Percentiles rank a stretch among this genome's conserved stretches.
These are phyloP conservation scores for Hirtodrosophila trivittata DNA, from an alignment of 2,888 invertebrate genomes.

Conservation along the genomic window DNA sequence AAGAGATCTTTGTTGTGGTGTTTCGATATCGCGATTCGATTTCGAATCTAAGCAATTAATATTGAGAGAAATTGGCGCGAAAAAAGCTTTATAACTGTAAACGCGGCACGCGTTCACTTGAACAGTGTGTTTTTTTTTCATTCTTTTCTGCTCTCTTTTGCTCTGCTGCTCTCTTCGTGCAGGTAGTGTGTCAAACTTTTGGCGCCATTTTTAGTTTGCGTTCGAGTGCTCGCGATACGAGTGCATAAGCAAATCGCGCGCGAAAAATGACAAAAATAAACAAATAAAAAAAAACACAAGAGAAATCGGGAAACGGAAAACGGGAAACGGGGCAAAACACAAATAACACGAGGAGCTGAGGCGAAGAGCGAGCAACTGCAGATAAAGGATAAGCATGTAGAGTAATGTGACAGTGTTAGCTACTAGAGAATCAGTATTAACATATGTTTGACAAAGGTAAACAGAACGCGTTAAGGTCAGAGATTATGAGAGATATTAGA, in stretches of 20 bases:
- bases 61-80: constrained; percentile 56
- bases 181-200: constrained; percentile 64
- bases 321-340: constrained; percentile 5
- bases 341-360: constrained; percentile 22
- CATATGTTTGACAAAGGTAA: too few relatives aligned
- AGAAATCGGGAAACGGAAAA: too few relatives aligned
- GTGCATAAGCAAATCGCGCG: constrained; percentile 70
- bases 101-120: constrained; percentile 41
- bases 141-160: constrained; percentile 17
- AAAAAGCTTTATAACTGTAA: constrained; percentile 56
- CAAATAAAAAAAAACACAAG: constrained; percentile 8
- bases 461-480: too few relatives aligned
- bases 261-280: constrained; percentile 46
- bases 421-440: too few relatives aligned
- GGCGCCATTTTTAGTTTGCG: constrained; percentile 80
- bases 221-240: constrained; percentile 64
- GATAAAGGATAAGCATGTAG: constrained; percentile 11
- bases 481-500: too few relatives aligned
- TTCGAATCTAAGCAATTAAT: constrained; percentile 18
- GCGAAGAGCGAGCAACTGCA: background rate
- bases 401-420: too few relatives aligned
- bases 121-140: constrained; percentile 8
- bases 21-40: constrained; percentile 2
- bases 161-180: constrained; percentile 19
- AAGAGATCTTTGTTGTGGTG: constrained; percentile 32